phyloP scores from a whole-genome alignment of 1,140 invertebrate species.

The Drosophila ercepeae region DNA sequence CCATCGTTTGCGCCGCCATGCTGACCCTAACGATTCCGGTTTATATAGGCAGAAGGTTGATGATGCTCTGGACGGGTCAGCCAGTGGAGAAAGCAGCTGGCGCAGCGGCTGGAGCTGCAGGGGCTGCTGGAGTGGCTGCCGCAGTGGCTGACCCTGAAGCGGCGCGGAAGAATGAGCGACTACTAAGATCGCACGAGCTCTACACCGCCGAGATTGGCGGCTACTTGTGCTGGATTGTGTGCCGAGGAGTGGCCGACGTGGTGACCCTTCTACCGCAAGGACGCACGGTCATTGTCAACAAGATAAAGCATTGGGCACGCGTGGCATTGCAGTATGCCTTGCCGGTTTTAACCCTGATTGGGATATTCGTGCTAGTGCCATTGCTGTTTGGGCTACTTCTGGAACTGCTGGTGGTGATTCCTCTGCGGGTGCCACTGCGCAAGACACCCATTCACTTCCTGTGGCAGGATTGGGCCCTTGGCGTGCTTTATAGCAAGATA shows the following conservation, averaged over 20 bases:
- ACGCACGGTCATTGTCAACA: conserved; percentile 89
- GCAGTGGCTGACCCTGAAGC: conserved; percentile 43
- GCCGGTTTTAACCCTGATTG: conserved; percentile 86
- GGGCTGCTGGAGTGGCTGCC: conserved; percentile 85
- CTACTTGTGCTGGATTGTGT: conserved; percentile 95
- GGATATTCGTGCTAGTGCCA: conserved; percentile 96
- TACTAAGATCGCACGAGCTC: conserved; percentile 93
- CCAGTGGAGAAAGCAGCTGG: conserved; percentile 37
- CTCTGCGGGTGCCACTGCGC: conserved; percentile 95
- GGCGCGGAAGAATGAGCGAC: conserved; percentile 84
- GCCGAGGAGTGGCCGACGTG: conserved; percentile 91
- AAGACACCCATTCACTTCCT: conserved; percentile 98
- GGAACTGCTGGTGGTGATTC: conserved; percentile 96
- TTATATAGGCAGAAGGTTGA: conserved; percentile 93
- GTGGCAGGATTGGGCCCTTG: conserved; percentile 98
- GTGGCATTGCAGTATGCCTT: conserved; percentile 88
- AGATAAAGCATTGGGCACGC: conserved; percentile 90
- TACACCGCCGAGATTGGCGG: conserved; percentile 95
- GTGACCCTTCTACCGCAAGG: conserved; percentile 95
- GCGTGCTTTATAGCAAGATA: conserved; percentile 98
- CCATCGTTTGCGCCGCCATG: conserved; percentile 88
- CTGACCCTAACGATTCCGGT: conserved; percentile 90
- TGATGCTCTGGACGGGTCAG: conserved; percentile 90
- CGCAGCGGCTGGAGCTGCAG: conserved; percentile 25
- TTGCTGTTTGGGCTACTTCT: conserved; percentile 95